phyloP scores from a whole-genome alignment of 2,888 invertebrate species.

The Aplocera efformata region DNA sequence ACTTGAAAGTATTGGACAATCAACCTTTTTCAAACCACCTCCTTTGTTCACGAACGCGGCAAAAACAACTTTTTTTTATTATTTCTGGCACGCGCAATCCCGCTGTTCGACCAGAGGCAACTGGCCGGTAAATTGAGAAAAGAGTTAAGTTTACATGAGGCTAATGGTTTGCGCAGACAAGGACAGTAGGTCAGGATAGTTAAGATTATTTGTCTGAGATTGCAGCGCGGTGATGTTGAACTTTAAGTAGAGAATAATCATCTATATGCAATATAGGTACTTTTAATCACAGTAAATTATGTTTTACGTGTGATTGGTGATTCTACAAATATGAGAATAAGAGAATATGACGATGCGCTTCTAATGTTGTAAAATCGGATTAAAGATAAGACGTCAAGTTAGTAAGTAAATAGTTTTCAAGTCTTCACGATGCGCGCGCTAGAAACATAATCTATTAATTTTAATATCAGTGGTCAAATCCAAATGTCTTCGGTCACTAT shows the following conservation, averaged over 20 bases:
- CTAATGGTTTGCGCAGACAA: slow-evolving; percentile 10
- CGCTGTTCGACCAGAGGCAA: slow-evolving; percentile 7
- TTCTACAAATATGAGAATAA: no score
- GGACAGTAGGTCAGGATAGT: slow-evolving; percentile 15
- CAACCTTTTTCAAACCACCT: slow-evolving; percentile 14
- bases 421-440: no score
- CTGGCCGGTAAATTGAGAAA: slow-evolving; percentile 15
- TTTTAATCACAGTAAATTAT: no score
- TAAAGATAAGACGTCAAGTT: no score
- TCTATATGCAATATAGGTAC: no score
- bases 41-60: slow-evolving; percentile 15
- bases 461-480: no score
- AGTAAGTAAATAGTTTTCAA: no score
- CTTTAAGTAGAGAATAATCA: background rate
- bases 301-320: no score
- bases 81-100: slow-evolving; percentile 10
- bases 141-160: slow-evolving; percentile 10
- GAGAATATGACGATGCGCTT: no score
- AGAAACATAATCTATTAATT: no score
- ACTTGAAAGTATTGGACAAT: slow-evolving; percentile 5
- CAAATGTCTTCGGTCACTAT: no score
- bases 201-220: slow-evolving; percentile 9
- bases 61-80: slow-evolving; percentile 12
- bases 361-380: no score
- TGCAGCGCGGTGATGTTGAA: slow-evolving; percentile 13